Evolutionary conservation across 2,797 vertebrate genomes (phyloP), one percentile per base, ranked within the genome.

Genomic region (Enteromius argenteus): DNA sequence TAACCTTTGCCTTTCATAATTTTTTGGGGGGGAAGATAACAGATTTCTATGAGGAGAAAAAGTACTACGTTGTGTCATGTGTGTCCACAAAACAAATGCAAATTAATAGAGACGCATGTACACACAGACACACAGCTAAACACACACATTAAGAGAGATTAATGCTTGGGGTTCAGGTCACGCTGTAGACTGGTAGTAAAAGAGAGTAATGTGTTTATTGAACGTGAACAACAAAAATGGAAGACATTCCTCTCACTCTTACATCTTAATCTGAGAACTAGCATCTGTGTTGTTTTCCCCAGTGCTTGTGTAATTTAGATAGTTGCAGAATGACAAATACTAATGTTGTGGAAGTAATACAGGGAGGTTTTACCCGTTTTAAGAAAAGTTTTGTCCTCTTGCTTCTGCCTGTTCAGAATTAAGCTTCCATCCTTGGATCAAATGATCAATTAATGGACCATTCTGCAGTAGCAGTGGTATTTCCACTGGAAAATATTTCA

Each of bases 141-240:
- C 87, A 58, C 76, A 84, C 88, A 87, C 87, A 93, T 93, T 90
- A 92, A 88, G 76, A 80, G 91, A 90, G 92, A 95, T 95, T 92
- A 93, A 95, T 94, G 92, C 64, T n/a, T 86, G 85, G 87, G 86
- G 90, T 86, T 75, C 86, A 90, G 88, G 86, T 85, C 85, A 74
- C 85, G 21, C 85, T 66, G 58, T 78, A 93, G 93, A 92, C 92
- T 85, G 30, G 77, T 79, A 82, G 81, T 87, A 84, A 86, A 86
- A 86, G 68, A 87, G 92, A 93, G 90, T 92, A 89, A 88, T 92
- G 89, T 93, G 92, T 94, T 93, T 93, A 89, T 90, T 88, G 93
- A 92, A 94, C 93, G 93, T 94, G 58, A 72, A 68, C 15, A 85
- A 80, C 44, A 85, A 83, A 77, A 74, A 67, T 62, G 79, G 72